These are phyloP conservation scores for Dicyrtoma fusca DNA, from an alignment of 2,888 invertebrate genomes.

Conservation along the genomic window DNA sequence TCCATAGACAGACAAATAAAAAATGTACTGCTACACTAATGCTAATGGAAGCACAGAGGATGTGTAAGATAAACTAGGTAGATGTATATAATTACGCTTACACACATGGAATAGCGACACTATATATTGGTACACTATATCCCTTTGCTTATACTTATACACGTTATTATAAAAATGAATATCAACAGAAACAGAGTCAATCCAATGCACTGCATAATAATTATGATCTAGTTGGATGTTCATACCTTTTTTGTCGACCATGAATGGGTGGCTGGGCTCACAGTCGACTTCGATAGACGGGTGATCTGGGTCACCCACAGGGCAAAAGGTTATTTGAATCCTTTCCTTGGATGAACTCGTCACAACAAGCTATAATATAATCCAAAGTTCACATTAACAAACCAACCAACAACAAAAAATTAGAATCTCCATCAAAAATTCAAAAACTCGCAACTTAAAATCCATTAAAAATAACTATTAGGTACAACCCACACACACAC, in stretches of 20 bases:
- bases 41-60: no score
- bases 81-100: no score
- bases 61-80: no score
- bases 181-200: background rate
- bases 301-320: constrained; percentile 55
- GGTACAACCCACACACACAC: no score
- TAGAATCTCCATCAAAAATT: constrained; percentile 8
- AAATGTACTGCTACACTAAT: background rate
- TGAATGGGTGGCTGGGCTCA: constrained; percentile 56
- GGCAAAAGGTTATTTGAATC: constrained; percentile 56
- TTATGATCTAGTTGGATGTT: background rate
- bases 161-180: background rate
- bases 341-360: constrained; percentile 56
- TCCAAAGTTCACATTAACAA: background rate
- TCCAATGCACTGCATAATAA: background rate
- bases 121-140: background rate
- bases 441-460: no score
- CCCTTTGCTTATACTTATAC: background rate
- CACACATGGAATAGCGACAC: background rate
- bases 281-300: constrained; percentile 56
- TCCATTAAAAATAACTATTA: no score
- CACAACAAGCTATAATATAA: constrained; percentile 53
- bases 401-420: background rate
- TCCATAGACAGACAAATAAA: no score
- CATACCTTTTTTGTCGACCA: constrained; percentile 56